Evolutionary conservation across 2,797 vertebrate species (phyloP), one percentile per base, ranked within the genome.

Genomic region (Denticeps clupeoides): DNA sequence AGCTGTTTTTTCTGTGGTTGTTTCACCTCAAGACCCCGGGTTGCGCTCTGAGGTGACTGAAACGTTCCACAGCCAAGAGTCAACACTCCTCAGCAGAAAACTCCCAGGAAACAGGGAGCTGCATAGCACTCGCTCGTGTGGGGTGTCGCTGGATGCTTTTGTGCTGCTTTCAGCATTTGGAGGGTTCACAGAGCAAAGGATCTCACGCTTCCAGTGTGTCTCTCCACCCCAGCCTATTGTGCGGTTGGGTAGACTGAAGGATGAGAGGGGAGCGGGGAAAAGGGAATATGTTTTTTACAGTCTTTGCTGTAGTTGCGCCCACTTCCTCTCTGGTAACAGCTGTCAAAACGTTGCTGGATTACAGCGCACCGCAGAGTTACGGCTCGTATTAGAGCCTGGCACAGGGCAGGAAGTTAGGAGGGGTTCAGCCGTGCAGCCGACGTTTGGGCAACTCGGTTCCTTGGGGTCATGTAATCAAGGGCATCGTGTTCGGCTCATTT

Each of bases 261-360:
- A 59, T 63, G 50, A 55, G 42, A 55, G 46, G 27, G 52, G 52
- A 10, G n/a, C 27, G 43, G 18, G 26, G 16, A 43, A 40, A 43
- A 47, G 32, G 55, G 37, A 51, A 50, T 32, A 57, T 35, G 35
- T 51, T 71, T 66, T 69, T 71, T 46, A 58, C 64, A 56, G 61
- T 56, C 64, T 31, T 63, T 68, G 70, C 71, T 82, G 71, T 71
- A 71, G 70, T 77, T 81, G 80, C 81, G 75, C 76, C 82, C 81
- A 82, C 84, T 87, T 90, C 85, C 86, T 84, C 73, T 75, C 74
- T 13, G 73, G 79, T 72, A 86, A 82, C 88, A 91, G 89, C 88
- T 91, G 87, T 88, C 69, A 80, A 89, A 91, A 88, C 69, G 65
- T 75, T 64, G 72, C 68, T 60, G 69, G 74, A 82, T 84, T 84